Evolutionary conservation across 2,797 vertebrate species (phyloP).

Genomic region (Gadopsis marmoratus): DNA sequence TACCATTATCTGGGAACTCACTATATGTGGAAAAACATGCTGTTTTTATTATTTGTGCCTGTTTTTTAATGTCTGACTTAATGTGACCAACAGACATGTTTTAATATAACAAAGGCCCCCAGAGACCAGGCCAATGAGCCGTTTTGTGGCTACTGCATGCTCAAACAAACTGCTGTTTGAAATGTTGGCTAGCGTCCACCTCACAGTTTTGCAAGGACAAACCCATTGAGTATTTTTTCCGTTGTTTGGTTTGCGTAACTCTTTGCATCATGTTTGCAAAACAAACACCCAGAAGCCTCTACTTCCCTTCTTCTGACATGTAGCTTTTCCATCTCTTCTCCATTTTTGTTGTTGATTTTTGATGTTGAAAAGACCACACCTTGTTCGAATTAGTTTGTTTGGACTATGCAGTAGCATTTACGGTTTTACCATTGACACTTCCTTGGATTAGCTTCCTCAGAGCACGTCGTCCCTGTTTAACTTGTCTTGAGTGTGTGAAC

Average conservation of each 20-base stretch:
- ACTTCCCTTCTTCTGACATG: not conserved
- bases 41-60: slow-evolving; percentile 47
- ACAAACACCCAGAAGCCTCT: not conserved
- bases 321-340: not conserved
- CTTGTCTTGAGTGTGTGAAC: slow-evolving; percentile 47
- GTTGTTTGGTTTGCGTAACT: slow-evolving; percentile 11
- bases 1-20: slow-evolving; percentile 14
- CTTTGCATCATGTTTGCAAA: slow-evolving; percentile 24
- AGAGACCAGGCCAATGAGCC: slow-evolving; percentile 39
- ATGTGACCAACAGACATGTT: slow-evolving; percentile 42
- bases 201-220: slow-evolving; percentile 40
- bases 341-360: too few species aligned
- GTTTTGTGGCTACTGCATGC: slow-evolving; percentile 54
- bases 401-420: slow-evolving; percentile 17
- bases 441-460: slow-evolving; percentile 36
- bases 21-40: slow-evolving; percentile 31
- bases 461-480: slow-evolving; percentile 24
- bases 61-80: slow-evolving; percentile 46
- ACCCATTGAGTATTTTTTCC: slow-evolving; percentile 6
- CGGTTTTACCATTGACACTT: slow-evolving; percentile 40
- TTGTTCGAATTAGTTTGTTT: slow-evolving; percentile 42
- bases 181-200: slow-evolving; percentile 34
- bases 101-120: slow-evolving; percentile 42
- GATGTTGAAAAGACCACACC: slow-evolving; percentile 12
- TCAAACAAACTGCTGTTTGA: slow-evolving; percentile 42